Base-by-base conservation (phyloP, 2,797 vertebrate genomes). In the Darevskia nairensis region DNA sequence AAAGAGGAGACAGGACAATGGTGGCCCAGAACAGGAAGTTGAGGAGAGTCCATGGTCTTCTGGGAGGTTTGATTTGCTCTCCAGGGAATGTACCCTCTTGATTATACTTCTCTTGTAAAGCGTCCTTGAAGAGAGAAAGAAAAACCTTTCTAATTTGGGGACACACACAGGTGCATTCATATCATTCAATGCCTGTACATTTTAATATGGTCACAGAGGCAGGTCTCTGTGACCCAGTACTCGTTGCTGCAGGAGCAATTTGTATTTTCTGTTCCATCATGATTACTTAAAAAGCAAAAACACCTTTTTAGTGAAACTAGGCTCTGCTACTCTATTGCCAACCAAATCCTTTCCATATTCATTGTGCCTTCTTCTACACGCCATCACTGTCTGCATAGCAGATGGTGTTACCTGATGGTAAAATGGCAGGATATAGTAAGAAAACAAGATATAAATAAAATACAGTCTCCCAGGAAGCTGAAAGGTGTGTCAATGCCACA, bases 1-100 rank as follows among this genome's bases (percentile, higher is more conserved):
- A 98, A 86, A 99, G 98, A 4, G 99, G 99, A 0, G 99, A 99
- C 23, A 99, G 98, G 81, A 99, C 98, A 74, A 99, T 76, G 0
- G 98, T 98, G 92, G 98, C 98, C 99, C 99, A 99, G 95, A 98
- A 98, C 83, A 99, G 93, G 95, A 99, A 99, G 95, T 99, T 99
- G 46, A 99, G 96, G 90, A 99, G 97, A 0, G 98, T 98, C 99
- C 99, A 99, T 0, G 94, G 97, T 89, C 99, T 96, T 8, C 99
- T 97, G 21, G 88, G 94, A 6, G 99, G 97, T 89, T 96, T 97
- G 91, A 99, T 96, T 91, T 96, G 97, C 85, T 98, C 94, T 35
- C 99, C 99, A 0, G 99, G 99, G 90, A 98, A 99, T 86, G 96
- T 44, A 29, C 98, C 98, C 91, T 98, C 97, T 94, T 98, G 98